Conservation (phyloP, 1,140 invertebrate genomes). For the Tetragonula clypearis region DNA sequence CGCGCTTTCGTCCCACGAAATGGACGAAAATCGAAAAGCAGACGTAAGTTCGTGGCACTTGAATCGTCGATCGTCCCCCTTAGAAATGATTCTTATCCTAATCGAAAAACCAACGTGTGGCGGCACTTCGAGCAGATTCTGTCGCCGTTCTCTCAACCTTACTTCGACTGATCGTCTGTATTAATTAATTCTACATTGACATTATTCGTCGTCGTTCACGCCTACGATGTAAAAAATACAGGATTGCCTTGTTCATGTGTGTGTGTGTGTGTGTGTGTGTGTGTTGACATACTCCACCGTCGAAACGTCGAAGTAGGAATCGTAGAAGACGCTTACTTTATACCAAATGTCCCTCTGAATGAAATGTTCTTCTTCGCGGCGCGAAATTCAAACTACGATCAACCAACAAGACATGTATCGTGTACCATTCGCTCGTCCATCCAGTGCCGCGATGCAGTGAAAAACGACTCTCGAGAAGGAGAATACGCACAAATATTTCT, state of each 20-base stretch:
- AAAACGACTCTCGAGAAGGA: too few species aligned
- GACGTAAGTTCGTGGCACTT: conserved; percentile 5
- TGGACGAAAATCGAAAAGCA: background rate
- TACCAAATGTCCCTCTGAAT: too few species aligned
- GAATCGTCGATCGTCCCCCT: background rate
- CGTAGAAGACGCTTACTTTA: too few species aligned
- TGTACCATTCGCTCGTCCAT: too few species aligned
- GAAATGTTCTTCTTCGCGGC: too few species aligned
- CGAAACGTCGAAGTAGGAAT: too few species aligned
- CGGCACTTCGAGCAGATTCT: background rate
- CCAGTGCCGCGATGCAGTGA: too few species aligned
- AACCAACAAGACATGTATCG: too few species aligned
- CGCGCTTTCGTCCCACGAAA: background rate
- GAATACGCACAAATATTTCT: too few species aligned
- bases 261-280: too few species aligned
- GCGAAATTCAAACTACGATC: too few species aligned
- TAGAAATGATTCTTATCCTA: background rate
- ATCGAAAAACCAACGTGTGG: background rate
- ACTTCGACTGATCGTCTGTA: background rate
- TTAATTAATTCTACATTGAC: background rate
- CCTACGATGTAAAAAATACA: background rate
- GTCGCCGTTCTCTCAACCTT: background rate
- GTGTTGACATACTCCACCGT: too few species aligned
- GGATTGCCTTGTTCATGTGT: background rate
- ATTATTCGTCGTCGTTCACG: background rate